Conservation (phyloP, 2,888 invertebrate genomes). For the Cetonia aurata region DNA sequence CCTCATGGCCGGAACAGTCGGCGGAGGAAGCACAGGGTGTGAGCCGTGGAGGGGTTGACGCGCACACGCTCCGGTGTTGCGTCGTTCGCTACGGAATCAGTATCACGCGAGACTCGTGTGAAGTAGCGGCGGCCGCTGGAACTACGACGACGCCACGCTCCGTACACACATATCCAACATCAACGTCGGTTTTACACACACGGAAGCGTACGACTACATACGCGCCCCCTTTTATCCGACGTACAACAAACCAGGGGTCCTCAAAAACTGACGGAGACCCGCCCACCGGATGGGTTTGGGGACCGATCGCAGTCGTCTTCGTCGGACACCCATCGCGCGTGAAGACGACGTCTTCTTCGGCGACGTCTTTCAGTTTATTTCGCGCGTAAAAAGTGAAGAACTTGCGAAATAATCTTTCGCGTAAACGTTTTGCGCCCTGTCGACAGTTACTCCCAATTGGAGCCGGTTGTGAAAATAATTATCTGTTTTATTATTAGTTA, state of each 20-base stretch:
- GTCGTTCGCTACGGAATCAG: slow-evolving; percentile 56
- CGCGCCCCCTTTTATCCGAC: slow-evolving; percentile 2
- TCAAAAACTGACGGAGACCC: slow-evolving; percentile 53
- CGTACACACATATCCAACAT: neutral
- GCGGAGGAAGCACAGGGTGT: slow-evolving; percentile 33
- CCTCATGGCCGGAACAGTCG: slow-evolving; percentile 13
- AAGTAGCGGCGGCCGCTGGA: slow-evolving; percentile 36
- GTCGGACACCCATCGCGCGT: neutral
- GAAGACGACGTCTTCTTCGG: too few relatives aligned
- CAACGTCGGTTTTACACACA: slow-evolving; percentile 5
- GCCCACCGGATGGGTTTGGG: slow-evolving; percentile 54
- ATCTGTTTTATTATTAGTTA: too few relatives aligned
- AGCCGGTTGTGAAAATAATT: too few relatives aligned
- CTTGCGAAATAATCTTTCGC: too few relatives aligned
- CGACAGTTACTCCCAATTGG: too few relatives aligned
- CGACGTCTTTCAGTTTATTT: neutral
- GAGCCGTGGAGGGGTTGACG: slow-evolving; percentile 52
- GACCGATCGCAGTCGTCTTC: slow-evolving; percentile 45
- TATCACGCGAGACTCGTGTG: slow-evolving; percentile 60
- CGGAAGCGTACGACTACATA: neutral
- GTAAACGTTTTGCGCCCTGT: too few relatives aligned
- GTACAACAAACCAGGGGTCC: slow-evolving; percentile 51
- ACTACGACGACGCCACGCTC: slow-evolving; percentile 2
- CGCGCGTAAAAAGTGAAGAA: neutral
- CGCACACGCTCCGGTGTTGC: slow-evolving; percentile 60